Evolutionary conservation across 2,797 vertebrate genomes (phyloP).

Genomic region (Eidolon dupreanum): DNA sequence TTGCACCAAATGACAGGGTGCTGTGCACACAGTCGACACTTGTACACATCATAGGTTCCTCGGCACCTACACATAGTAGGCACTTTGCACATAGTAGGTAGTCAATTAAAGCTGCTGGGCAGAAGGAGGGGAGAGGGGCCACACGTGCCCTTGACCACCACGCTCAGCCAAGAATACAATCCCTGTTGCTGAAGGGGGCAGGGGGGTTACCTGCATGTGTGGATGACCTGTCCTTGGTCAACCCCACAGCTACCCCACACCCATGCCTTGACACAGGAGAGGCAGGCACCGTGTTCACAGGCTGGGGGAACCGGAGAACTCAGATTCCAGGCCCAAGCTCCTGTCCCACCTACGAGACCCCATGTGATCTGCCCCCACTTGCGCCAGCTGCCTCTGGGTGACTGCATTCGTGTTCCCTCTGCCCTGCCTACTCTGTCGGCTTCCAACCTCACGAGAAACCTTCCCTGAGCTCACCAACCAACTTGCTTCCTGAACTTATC

Average conservation of each 20-base stretch:
- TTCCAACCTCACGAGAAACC: not conserved
- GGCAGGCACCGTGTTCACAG: not conserved
- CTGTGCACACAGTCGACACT: not conserved
- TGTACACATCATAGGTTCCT: not conserved
- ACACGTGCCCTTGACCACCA: not conserved
- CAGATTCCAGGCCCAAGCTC: not conserved
- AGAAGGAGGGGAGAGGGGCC: not conserved
- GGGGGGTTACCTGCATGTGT: too few species aligned
- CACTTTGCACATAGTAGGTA: not conserved
- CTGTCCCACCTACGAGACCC: not conserved
- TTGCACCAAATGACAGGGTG: not conserved
- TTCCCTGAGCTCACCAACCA: not conserved
- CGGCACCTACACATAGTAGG: not conserved
- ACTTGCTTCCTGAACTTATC: not conserved
- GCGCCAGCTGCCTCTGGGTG: not conserved
- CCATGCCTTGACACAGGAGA: not conserved
- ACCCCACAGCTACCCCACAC: too few species aligned
- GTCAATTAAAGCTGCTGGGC: not conserved
- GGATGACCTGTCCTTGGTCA: not conserved
- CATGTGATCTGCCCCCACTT: too few species aligned
- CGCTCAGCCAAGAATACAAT: not conserved
- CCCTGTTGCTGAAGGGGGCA: not conserved
- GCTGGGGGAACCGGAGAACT: not conserved
- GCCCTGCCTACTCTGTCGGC: not conserved
- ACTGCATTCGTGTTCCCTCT: not conserved